These are phyloP conservation scores for Phaethon lepturus DNA, from an alignment of 2,113 vertebrate species.

Conservation along the genomic window DNA sequence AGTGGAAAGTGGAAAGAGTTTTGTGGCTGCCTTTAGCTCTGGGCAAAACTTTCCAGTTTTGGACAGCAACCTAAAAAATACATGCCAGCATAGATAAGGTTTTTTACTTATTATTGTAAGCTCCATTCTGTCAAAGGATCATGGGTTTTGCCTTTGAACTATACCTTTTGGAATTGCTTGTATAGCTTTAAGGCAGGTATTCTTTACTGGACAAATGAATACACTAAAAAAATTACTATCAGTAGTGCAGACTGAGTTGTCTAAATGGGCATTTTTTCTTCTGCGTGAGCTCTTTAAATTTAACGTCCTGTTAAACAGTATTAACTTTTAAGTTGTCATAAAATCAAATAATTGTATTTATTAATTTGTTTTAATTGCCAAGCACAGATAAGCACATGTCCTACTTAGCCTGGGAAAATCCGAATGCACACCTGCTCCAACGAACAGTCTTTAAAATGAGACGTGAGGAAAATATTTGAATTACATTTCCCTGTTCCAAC, in stretches of 20 bases:
- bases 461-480: slow-evolving; percentile 74
- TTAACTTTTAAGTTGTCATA: slow-evolving; percentile 76
- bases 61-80: background rate
- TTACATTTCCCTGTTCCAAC: slow-evolving; percentile 63
- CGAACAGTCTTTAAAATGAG: slow-evolving; percentile 53
- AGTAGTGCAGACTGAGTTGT: background rate
- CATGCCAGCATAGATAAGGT: background rate
- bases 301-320: slow-evolving; percentile 51
- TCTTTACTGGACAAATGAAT: background rate
- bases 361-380: slow-evolving; percentile 78
- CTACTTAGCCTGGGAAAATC: slow-evolving; percentile 61
- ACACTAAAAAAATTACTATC: background rate
- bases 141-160: background rate
- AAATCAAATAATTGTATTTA: slow-evolving; percentile 79
- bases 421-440: slow-evolving; percentile 60
- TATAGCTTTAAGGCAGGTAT: background rate
- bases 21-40: background rate
- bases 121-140: background rate
- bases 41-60: background rate
- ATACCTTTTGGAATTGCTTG: background rate
- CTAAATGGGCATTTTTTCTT: background rate
- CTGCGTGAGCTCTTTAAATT: slow-evolving; percentile 40
- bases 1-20: background rate
- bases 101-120: background rate
- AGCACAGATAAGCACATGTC: slow-evolving; percentile 61